Percentiles rank a stretch among this genome's conserved stretches.
Conservation (phyloP, 2,888 invertebrate genomes). For the Tenodera sinensis region DNA sequence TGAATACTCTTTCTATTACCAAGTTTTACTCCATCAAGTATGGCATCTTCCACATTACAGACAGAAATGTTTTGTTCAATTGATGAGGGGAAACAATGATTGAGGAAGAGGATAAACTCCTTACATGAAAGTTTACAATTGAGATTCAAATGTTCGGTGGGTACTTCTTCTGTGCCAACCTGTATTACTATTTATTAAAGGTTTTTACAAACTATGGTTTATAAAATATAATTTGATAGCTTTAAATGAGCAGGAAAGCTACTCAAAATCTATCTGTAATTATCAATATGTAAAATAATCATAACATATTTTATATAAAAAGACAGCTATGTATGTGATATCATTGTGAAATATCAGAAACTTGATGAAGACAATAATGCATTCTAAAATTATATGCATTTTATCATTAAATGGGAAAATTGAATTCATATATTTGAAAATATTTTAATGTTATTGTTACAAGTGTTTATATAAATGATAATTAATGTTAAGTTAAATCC, state of each 20-base stretch:
- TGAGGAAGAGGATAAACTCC: too few relatives aligned
- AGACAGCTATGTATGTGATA: neutral
- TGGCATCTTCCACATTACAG: too few relatives aligned
- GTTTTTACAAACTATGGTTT: neutral
- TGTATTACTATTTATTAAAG: too few relatives aligned
- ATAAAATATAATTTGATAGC: neutral
- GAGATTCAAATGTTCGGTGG: too few relatives aligned
- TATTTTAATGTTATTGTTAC: neutral
- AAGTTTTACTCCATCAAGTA: too few relatives aligned
- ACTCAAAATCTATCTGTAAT: neutral
- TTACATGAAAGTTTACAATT: too few relatives aligned
- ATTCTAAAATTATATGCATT: neutral
- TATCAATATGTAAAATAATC: neutral
- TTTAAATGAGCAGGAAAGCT: neutral
- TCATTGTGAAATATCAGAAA: neutral
- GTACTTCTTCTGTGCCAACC: too few relatives aligned
- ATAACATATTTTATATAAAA: neutral
- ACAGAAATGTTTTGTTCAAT: too few relatives aligned
- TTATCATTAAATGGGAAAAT: neutral
- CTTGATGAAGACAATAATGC: neutral
- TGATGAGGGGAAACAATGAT: too few relatives aligned
- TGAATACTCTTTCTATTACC: too few relatives aligned
- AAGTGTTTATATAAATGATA: neutral
- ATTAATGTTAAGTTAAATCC: neutral
- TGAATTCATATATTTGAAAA: neutral